phyloP scores from a whole-genome alignment of 64 coral and sea anemone genomes.

The Montipora foliosa region DNA sequence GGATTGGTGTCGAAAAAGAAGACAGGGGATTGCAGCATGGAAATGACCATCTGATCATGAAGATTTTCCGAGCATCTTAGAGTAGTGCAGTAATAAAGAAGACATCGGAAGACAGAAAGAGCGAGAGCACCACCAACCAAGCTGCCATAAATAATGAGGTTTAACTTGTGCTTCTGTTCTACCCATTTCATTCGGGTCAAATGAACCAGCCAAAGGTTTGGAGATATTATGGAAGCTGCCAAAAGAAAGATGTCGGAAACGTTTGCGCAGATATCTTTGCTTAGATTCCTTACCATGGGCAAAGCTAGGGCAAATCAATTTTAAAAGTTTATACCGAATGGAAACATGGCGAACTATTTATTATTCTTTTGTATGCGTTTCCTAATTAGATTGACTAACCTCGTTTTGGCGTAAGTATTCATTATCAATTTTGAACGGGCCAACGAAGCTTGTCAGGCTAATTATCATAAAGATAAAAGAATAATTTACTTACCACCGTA shows the following conservation, averaged over 20 bases:
- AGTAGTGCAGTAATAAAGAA: constrained; percentile 88
- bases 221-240: constrained; percentile 90
- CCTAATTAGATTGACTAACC: no score
- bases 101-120: constrained; percentile 81
- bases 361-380: no score
- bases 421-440: no score
- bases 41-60: constrained; percentile 89
- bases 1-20: constrained; percentile 93
- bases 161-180: constrained; percentile 92
- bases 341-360: no score
- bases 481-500: no score
- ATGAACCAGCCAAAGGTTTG: constrained; percentile 92
- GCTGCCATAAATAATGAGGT: constrained; percentile 89
- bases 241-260: background rate
- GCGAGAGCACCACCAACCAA: constrained; percentile 87
- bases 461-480: no score
- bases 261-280: no score
- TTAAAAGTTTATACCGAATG: no score
- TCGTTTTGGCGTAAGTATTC: no score
- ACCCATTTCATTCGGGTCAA: constrained; percentile 88
- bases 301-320: no score
- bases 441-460: no score
- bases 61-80: constrained; percentile 86
- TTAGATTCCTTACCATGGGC: no score
- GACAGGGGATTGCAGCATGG: constrained; percentile 88